These are phyloP conservation scores for Ectropis crepuscularia DNA, from an alignment of 2,888 invertebrate species.

Conservation along the genomic window DNA sequence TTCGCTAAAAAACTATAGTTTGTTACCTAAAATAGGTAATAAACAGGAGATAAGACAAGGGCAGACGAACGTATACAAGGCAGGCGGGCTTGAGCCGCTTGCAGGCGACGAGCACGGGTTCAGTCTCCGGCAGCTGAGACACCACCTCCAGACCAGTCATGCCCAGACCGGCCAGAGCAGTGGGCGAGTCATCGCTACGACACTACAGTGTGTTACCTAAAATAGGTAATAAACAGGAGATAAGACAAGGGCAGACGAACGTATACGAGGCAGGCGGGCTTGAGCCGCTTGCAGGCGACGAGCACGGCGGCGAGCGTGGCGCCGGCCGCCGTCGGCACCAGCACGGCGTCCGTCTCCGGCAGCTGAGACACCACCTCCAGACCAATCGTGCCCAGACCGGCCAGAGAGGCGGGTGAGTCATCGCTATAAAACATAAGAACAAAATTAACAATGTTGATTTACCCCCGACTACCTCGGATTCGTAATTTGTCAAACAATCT, in stretches of 20 bases:
- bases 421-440: slow-evolving; percentile 56
- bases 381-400: slow-evolving; percentile 74
- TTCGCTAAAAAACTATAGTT: too few species aligned
- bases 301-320: slow-evolving; percentile 69
- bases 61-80: slow-evolving; percentile 69
- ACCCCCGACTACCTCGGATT: too few species aligned
- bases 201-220: too few species aligned
- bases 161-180: slow-evolving; percentile 74
- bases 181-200: slow-evolving; percentile 68
- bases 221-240: too few species aligned
- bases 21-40: too few species aligned
- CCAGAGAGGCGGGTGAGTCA: slow-evolving; percentile 68
- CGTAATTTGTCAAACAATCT: too few species aligned
- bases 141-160: slow-evolving; percentile 74
- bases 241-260: too few species aligned
- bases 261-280: slow-evolving; percentile 77
- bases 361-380: slow-evolving; percentile 75
- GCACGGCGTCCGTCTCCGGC: slow-evolving; percentile 74
- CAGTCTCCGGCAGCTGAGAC: slow-evolving; percentile 74
- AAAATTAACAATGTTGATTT: too few species aligned
- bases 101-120: slow-evolving; percentile 75
- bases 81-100: slow-evolving; percentile 79
- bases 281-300: slow-evolving; percentile 76
- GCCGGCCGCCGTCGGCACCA: slow-evolving; percentile 71
- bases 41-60: too few species aligned